phyloP scores from a whole-genome alignment of 2,113 vertebrate species.

The Microcebus lehilahytsara region DNA sequence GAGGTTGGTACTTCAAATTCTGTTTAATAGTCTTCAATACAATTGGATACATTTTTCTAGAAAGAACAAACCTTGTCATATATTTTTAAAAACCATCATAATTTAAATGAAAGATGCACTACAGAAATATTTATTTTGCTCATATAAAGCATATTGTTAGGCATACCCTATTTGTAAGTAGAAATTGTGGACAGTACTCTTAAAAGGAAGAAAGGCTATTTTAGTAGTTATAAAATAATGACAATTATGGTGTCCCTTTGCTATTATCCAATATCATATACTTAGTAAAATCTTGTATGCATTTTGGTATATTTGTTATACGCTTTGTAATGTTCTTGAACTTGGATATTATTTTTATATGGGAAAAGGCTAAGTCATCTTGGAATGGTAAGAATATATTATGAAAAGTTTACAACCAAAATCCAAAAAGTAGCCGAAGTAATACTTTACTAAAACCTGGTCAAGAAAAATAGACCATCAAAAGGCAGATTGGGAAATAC shows the following conservation, averaged over 20 bases:
- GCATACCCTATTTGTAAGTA: not conserved
- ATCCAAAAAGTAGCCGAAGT: not conserved
- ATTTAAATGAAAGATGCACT: constrained; percentile 2
- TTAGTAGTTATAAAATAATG: constrained; percentile 13
- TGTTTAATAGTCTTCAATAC: constrained; percentile 7
- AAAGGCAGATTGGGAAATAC: not conserved
- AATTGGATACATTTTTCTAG: not conserved
- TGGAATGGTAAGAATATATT: not conserved
- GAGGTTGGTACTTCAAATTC: not conserved
- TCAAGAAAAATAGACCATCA: not conserved
- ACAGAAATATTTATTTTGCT: not conserved
- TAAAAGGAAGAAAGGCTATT: not conserved
- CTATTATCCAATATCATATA: not conserved
- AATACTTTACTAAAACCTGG: not conserved
- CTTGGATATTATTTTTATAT: constrained; percentile 15
- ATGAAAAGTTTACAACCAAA: not conserved
- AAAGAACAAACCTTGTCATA: not conserved
- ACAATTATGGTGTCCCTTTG: not conserved
- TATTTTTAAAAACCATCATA: not conserved
- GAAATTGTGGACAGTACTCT: not conserved
- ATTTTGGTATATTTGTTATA: not conserved
- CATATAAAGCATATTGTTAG: not conserved
- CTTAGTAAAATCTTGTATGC: not conserved
- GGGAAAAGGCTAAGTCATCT: not conserved
- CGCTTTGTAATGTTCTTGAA: not conserved